These are phyloP conservation scores for Isoperla grammatica DNA, from an alignment of 2,888 invertebrate genomes.

Conservation along the genomic window DNA sequence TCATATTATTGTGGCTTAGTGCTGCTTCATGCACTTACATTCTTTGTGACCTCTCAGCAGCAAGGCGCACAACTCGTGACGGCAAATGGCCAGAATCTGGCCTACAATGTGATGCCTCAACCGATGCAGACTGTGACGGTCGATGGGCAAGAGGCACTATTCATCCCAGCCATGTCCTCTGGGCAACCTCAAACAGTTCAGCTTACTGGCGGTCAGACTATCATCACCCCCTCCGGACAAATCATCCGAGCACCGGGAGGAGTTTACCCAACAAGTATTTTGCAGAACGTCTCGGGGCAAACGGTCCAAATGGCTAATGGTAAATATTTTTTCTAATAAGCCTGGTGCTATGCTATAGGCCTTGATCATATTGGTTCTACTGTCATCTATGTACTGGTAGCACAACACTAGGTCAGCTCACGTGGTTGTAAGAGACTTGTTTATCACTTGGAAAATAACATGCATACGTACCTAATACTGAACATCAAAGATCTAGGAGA, in stretches of 20 bases:
- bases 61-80: slow-evolving; percentile 32
- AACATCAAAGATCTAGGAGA: no score
- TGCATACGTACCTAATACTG: no score
- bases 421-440: no score
- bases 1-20: no score
- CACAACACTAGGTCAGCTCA: no score
- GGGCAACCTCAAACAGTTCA: slow-evolving; percentile 43
- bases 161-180: slow-evolving; percentile 73
- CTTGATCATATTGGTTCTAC: no score
- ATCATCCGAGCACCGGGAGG: slow-evolving; percentile 62
- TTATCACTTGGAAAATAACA: no score
- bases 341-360: no score
- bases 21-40: no score
- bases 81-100: slow-evolving; percentile 43
- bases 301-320: slow-evolving; percentile 64
- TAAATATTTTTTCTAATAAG: slow-evolving; percentile 33
- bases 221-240: slow-evolving; percentile 56
- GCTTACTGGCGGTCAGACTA: slow-evolving; percentile 44
- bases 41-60: slow-evolving; percentile 20
- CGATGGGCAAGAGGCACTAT: slow-evolving; percentile 88
- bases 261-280: slow-evolving; percentile 60
- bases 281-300: slow-evolving; percentile 61
- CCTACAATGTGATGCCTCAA: slow-evolving; percentile 59
- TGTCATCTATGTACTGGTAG: no score
- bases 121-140: slow-evolving; percentile 89